A percentile compares a stretch with the other conserved stretches of the same genome.
phyloP scores from a whole-genome alignment of 2,888 invertebrate genomes.

The Tipula vernalis region DNA sequence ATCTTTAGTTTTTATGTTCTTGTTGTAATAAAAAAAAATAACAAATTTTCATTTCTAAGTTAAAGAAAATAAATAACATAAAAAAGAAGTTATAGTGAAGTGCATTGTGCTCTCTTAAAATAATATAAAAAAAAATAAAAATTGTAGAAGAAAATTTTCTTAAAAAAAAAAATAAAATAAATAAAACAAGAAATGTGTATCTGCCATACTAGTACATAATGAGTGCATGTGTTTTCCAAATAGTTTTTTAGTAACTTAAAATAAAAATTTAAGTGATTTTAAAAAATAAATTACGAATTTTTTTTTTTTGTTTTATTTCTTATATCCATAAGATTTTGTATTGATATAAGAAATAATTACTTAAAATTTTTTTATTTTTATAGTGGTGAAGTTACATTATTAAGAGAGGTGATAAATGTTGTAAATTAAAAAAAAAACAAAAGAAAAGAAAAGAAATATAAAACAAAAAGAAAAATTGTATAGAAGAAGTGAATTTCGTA shows the following conservation, averaged over 20 bases:
- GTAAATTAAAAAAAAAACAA: neutral
- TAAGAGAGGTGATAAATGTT: neutral
- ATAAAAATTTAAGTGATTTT: neutral
- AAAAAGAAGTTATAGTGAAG: neutral
- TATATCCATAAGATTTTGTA: neutral
- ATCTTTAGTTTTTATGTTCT: neutral
- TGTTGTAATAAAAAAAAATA: neutral
- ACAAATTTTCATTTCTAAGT: neutral
- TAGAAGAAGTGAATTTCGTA: neutral
- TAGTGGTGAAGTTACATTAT: neutral
- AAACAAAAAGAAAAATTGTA: neutral
- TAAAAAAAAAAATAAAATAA: neutral
- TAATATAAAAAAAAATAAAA: neutral
- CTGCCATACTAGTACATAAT: neutral
- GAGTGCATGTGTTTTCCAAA: constrained; percentile 4
- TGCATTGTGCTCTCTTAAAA: constrained; percentile 4
- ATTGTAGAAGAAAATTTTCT: neutral
- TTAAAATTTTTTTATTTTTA: neutral
- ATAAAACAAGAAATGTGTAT: neutral
- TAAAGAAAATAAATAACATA: neutral
- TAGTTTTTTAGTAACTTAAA: neutral
- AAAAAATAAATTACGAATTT: neutral
- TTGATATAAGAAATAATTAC: neutral
- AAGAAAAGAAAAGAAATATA: neutral
- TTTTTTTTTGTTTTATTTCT: neutral